Evolutionary conservation across 1,140 invertebrate genomes (phyloP), one percentile per base, ranked within the genome.

Genomic region (Anadara kagoshimensis): DNA sequence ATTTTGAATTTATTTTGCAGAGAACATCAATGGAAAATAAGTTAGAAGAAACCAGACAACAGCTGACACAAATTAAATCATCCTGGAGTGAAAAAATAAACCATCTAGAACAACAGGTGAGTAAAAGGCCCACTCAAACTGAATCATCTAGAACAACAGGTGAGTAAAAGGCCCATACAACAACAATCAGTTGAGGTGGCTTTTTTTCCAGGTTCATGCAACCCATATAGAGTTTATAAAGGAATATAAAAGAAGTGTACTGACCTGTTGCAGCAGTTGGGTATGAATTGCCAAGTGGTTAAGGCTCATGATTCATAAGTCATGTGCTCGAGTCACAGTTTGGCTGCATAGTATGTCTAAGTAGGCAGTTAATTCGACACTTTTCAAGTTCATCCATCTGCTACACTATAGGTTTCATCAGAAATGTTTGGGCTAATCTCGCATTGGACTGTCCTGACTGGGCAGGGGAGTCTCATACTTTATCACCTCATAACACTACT

Each of bases 61-160:
- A 96, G 86, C 85, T 97, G 1, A 93, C 94, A 0, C 94, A 96
- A 79, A 95, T 96, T 73, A 96, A 96, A 85, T 94, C 94, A 1
- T 94, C 94, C 0, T 96, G 95, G 95, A 96, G 94, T 81, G 93
- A 94, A 29, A 95, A 96, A 86, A 96, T 96, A 77, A 93, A 94
- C 7, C 93, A 94, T 7, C 85, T 96, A 14, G 95, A 96, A 87
- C 95, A 94, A 7, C 95, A 87, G 86, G 84, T 87, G 7, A 14
- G 59, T 11, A n/a, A n/a, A n/a, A n/a, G n/a, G n/a, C n/a, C n/a
- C n/a, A n/a, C n/a, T n/a, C n/a, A 95, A 96, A 86, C 96, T 96
- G 76, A 93, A 94, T 7, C 93, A 94, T 7, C 86, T 96, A 14
- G 95, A 96, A 87, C 95, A 94, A 7, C 95, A 87, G 86, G 84